Evolutionary conservation across 2,113 vertebrate genomes (phyloP).

Genomic region (Chamaetylas fuelleborni): DNA sequence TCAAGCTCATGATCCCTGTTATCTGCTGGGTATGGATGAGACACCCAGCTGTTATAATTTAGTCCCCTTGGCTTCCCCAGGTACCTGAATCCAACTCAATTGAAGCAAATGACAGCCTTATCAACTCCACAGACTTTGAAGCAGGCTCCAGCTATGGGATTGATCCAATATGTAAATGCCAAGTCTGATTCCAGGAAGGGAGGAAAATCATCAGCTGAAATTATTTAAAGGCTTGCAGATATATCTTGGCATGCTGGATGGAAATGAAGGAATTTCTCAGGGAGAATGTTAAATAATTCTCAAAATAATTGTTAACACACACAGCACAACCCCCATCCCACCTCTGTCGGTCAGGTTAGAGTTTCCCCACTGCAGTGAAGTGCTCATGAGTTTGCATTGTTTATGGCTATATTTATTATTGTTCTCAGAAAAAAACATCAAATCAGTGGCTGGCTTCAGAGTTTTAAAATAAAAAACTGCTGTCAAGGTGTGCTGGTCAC

Average conservation of each 20-base stretch:
- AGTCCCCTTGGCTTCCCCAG: background rate
- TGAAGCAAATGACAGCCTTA: background rate
- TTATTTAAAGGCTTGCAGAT: slow-evolving; percentile 48
- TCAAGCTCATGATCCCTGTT: background rate
- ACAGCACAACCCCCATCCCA: background rate
- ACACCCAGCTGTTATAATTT: background rate
- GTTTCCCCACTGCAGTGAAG: background rate
- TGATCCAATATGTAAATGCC: background rate
- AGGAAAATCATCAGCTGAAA: slow-evolving; percentile 37
- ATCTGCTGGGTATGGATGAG: background rate
- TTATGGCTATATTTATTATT: background rate
- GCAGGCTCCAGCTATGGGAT: background rate
- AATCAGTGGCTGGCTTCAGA: background rate
- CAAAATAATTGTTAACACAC: slow-evolving; percentile 7
- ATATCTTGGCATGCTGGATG: background rate
- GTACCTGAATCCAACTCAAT: background rate
- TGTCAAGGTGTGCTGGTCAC: background rate
- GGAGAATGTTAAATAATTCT: background rate
- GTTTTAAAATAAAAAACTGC: background rate
- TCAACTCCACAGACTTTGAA: background rate
- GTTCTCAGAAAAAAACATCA: background rate
- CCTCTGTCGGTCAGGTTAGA: background rate
- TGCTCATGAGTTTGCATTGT: background rate
- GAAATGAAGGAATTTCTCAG: background rate
- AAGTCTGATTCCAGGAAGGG: slow-evolving; percentile 22